A percentile compares a stretch with the other conserved stretches of the same genome.
Conservation (phyloP, 2,797 vertebrate genomes). For the Galago senegalensis region DNA sequence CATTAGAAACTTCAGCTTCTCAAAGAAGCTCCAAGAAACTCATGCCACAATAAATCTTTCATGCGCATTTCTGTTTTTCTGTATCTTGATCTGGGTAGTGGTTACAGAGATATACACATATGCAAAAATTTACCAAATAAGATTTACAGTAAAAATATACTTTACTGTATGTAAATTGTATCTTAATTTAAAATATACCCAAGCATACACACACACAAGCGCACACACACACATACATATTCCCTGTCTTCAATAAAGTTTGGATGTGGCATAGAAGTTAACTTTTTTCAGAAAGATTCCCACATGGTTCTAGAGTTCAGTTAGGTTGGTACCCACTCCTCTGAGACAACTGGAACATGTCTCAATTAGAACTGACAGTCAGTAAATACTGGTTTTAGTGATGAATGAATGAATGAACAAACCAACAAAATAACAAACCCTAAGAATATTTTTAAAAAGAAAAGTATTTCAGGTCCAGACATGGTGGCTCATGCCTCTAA, state of each 20-base stretch:
- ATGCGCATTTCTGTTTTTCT: slow-evolving; percentile 51
- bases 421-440: neutral
- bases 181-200: slow-evolving; percentile 6
- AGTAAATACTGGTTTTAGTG: neutral
- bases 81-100: neutral
- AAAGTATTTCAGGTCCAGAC: neutral
- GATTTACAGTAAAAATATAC: neutral
- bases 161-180: slow-evolving; percentile 18
- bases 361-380: neutral
- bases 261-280: neutral
- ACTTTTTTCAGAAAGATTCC: neutral
- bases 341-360: neutral
- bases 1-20: slow-evolving; percentile 39
- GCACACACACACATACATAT: neutral
- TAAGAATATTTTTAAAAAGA: neutral
- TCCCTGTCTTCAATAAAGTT: slow-evolving; percentile 25
- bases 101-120: neutral
- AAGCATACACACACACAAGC: neutral
- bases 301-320: neutral
- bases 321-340: neutral
- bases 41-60: slow-evolving; percentile 30
- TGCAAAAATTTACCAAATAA: slow-evolving; percentile 19
- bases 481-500: no score
- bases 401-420: slow-evolving; percentile 5
- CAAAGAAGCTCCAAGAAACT: neutral